Base-by-base conservation (phyloP, 2,113 vertebrate genomes). In the Oxyruncus cristatus region DNA sequence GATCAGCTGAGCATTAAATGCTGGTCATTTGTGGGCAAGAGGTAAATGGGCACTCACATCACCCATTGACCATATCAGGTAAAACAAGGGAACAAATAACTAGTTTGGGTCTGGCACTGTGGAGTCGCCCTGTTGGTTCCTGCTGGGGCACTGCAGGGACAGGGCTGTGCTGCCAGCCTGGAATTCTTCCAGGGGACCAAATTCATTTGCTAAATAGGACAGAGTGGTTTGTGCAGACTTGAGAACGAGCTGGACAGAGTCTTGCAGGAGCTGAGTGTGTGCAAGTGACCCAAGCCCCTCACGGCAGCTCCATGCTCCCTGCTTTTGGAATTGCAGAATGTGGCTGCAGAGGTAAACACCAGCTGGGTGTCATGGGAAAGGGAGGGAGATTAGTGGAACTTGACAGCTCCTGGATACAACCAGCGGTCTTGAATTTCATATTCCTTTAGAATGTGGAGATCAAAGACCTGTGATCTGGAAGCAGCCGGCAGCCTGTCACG, bases 341-440 rank as follows among this genome's bases (percentile, higher is more conserved):
- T 73, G 88, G 59, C 83, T 80, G 16, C 44, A 62, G 93, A 92
- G 80, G 77, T 52, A 86, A 92, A 90, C 75, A 91, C 65, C 92
- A 93, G 79, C 76, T 86, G 96, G 91, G 75, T 88, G 88, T 73
- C 75, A 46, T 66, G 91, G 58, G 95, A 55, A 80, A 35, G 67
- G 42, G 50, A 76, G 68, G 50, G 67, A 80, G 88, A 83, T 95
- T 77, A 86, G 67, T 24, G 85, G 50, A 26, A 59, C 50, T 42
- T 52, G 63, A 83, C 81, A 70, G 82, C 59, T 46, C 59, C 21
- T 92, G 88, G 75, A 41, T n/a, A n/a, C 49, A 47, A 67, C 30
- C 8, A 5, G 22, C 75, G 47, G 39, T 12, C 75, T 44, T 59
- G 79, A 71, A 80, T 92, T 90, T 92, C 75, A 11, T 90, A 58